phyloP scores from a whole-genome alignment of 1,140 invertebrate species.

The Mercenaria mercenaria region DNA sequence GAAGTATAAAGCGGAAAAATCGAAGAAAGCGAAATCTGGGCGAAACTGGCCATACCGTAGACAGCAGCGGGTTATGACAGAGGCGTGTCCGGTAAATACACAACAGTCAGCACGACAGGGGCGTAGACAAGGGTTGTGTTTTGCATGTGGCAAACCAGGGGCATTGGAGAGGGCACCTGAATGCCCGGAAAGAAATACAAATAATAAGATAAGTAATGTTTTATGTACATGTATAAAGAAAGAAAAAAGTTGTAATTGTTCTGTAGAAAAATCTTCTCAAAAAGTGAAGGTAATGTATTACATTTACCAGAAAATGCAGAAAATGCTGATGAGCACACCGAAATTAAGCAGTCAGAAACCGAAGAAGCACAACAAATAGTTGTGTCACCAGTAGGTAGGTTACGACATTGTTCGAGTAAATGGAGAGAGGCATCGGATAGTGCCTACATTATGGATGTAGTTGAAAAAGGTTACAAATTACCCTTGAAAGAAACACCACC shows the following conservation, averaged over 20 bases:
- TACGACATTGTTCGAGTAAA: neutral
- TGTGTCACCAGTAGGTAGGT: neutral
- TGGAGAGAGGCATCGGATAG: neutral
- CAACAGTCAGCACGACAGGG: neutral
- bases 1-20: no score
- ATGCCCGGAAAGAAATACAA: neutral
- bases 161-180: neutral
- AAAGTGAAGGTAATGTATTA: no score
- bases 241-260: no score
- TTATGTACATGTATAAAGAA: no score
- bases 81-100: no score
- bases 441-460: neutral
- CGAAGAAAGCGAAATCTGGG: neutral
- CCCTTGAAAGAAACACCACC: neutral
- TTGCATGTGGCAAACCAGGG: no score
- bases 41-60: neutral
- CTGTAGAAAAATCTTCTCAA: no score
- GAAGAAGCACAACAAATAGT: neutral
- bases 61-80: neutral
- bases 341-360: no score
- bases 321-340: no score
- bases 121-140: neutral
- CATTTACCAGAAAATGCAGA: no score
- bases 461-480: slow-evolving; percentile 2
- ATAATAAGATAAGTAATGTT: no score